Percentiles rank a stretch among this genome's conserved stretches.
These are phyloP conservation scores for Brevimyrus niger DNA, from an alignment of 2,113 vertebrate genomes.

Conservation along the genomic window DNA sequence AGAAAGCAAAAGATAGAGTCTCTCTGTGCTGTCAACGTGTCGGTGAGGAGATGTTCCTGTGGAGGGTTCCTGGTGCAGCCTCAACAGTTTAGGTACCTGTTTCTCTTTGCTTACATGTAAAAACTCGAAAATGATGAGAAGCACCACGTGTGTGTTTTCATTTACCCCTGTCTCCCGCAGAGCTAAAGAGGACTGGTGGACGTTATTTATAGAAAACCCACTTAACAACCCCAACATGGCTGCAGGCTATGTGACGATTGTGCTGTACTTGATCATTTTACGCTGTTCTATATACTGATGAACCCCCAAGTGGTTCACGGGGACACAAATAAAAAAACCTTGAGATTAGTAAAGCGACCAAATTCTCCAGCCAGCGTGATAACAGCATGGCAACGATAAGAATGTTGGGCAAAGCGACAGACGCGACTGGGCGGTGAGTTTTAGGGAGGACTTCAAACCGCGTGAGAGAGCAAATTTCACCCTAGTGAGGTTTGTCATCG, in stretches of 20 bases:
- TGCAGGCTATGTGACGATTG: neutral
- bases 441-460: neutral
- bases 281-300: slow-evolving; percentile 11
- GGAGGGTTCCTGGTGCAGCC: neutral
- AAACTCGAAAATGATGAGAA: neutral
- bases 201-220: slow-evolving; percentile 12
- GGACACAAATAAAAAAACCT: neutral
- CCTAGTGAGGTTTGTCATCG: neutral
- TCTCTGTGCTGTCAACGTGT: neutral
- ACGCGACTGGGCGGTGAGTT: neutral
- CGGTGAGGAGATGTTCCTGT: neutral
- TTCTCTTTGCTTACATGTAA: slow-evolving; percentile 1
- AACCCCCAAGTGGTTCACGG: neutral
- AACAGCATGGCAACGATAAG: neutral
- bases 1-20: neutral
- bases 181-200: neutral
- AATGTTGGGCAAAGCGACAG: neutral
- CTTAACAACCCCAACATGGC: neutral
- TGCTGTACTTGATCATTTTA: neutral
- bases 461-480: neutral
- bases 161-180: neutral
- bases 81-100: neutral
- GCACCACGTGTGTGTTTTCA: neutral
- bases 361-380: neutral
- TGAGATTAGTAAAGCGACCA: neutral